Conservation (phyloP, 2,113 vertebrate genomes). For the Fregetta grallaria region DNA sequence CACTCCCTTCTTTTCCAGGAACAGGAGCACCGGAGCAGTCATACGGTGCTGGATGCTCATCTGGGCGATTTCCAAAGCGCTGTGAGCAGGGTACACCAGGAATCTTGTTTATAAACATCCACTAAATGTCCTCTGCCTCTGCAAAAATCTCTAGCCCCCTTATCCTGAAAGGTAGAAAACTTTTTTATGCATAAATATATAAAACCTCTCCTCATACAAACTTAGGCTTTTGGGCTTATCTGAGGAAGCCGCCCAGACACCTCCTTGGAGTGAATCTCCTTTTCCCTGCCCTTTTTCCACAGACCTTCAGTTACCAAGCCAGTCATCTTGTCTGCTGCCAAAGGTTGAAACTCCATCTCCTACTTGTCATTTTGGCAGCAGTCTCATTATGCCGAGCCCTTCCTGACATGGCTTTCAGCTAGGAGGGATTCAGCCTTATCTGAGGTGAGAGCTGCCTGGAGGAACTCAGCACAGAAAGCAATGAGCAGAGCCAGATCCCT, state of each 20-base stretch:
- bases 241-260: not conserved
- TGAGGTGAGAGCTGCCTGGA: not conserved
- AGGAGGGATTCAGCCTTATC: not conserved
- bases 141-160: not conserved
- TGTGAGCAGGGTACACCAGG: not conserved
- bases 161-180: not conserved
- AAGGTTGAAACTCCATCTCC: not conserved
- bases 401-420: not conserved
- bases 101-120: not conserved
- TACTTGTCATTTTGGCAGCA: not conserved
- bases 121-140: not conserved
- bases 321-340: not conserved
- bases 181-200: not conserved
- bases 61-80: not conserved
- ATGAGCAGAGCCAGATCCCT: not conserved
- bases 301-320: not conserved
- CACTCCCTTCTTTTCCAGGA: not conserved
- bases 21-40: not conserved
- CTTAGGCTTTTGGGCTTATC: not conserved
- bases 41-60: not conserved
- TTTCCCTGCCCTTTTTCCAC: not conserved
- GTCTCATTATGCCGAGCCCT: accelerated
- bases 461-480: not conserved
- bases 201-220: not conserved
- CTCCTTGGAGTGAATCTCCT: not conserved